Evolutionary conservation across 2,888 invertebrate genomes (phyloP).

Genomic region (Heliconius hortense): DNA sequence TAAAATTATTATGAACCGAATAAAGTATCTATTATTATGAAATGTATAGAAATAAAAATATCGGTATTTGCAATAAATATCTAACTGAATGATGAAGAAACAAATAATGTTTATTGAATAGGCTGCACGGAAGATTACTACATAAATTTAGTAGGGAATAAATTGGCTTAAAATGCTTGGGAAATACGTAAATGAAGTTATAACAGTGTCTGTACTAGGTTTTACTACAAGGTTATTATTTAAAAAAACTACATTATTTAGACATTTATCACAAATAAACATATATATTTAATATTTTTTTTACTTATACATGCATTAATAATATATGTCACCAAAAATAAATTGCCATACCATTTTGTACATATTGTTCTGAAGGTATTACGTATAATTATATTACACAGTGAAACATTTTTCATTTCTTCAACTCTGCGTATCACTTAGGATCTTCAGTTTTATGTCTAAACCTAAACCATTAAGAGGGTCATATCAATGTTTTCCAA

Average conservation of each 20-base stretch:
- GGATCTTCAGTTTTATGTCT: slow-evolving; percentile 23
- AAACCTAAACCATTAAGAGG: slow-evolving; percentile 63
- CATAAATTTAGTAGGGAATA: slow-evolving; percentile 42
- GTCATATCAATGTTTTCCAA: slow-evolving; percentile 74
- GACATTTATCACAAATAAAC: neutral
- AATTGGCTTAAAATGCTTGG: slow-evolving; percentile 42
- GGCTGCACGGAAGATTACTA: slow-evolving; percentile 41
- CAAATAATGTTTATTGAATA: slow-evolving; percentile 43
- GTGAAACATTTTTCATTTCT: neutral
- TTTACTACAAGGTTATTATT: slow-evolving; percentile 2
- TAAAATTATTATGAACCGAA: slow-evolving; percentile 47
- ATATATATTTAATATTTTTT: neutral
- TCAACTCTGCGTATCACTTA: neutral
- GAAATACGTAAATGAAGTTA: slow-evolving; percentile 39
- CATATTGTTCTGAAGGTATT: neutral
- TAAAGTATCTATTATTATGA: slow-evolving; percentile 39
- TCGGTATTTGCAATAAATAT: slow-evolving; percentile 69
- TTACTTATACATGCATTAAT: too few relatives aligned
- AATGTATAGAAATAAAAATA: slow-evolving; percentile 56
- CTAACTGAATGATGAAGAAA: slow-evolving; percentile 43
- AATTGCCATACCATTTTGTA: neutral
- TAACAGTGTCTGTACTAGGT: slow-evolving; percentile 19
- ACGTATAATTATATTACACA: neutral
- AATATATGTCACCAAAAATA: neutral
- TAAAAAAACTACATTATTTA: neutral